Evolutionary conservation across 1,140 invertebrate genomes (phyloP), one percentile per base, ranked within the genome.

Genomic region (Temnothorax longispinosus): DNA sequence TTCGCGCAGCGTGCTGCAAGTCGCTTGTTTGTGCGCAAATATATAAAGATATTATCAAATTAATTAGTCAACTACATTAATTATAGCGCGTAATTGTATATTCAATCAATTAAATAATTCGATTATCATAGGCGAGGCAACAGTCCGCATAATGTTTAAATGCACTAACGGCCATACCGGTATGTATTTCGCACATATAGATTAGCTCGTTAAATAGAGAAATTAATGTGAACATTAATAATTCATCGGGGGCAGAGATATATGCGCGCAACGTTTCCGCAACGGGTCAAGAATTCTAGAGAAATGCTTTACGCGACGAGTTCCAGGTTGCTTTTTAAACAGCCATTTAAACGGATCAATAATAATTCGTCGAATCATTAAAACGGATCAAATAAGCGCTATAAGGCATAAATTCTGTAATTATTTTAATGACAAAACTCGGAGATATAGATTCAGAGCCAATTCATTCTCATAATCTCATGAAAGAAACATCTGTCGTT

Each of bases 51-150:
- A 84, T 75, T 84, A 75, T 18, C 56, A 75, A 74, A 75, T 84
- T 84, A 84, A 84, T 84, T 84, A 60, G 54, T 75, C 80, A 74
- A 84, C 41, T 84, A 60, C 44, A 75, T 84, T 84, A 84, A 84
- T 75, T 84, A 62, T 6, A 11, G 54, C 41, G 80, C 15, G n/a
- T 75, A 84, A 84, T 84, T 74, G 69, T 75, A 72, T 84, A 74
- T 60, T 60, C 80, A 72, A 84, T 84, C 80, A 75, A 84, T 84
- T 84, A 84, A 60, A 84, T 84, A 84, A 84, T 84, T 84, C 80
- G 67, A 84, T 84, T 84, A 84, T 75, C 54, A 74, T 84, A 84
- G 54, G 8, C 41, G 67, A 84, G 80, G 80, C 56, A 84, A 84
- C 80, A 84, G 54, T 62, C 27, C 80, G 80, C 69, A 27, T 62